Base-by-base conservation (phyloP, 2,113 vertebrate genomes). In the Circaetus gallicus region DNA sequence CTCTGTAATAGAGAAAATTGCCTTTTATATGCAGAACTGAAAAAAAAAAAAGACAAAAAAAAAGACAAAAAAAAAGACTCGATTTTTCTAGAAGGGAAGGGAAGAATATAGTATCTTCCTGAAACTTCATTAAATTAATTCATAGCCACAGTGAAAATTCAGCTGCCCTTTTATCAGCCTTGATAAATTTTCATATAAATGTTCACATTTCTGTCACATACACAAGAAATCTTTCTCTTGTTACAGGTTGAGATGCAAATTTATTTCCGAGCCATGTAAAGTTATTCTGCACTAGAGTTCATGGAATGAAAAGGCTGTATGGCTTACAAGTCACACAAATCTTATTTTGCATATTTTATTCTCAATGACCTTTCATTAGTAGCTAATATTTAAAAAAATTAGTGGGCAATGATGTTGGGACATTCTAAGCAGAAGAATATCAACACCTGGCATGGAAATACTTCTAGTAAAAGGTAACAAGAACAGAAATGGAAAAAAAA, bases 71-170 rank as follows among this genome's bases (percentile, higher is more conserved):
- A 49, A 65, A 84, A 21, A 6, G 19, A 9, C 17, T 40, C 4
- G 1, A 21, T 82, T 81, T 91, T 92, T 92, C 38, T 58, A 20
- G 29, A 56, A 92, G 22, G 49, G 63, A 92, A 74, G 14, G 50
- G 58, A 72, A 87, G 26, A 83, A 70, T 91, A 49, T 24, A 81
- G 24, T 71, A n/a, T 63, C 50, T 70, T 84, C 70, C 26, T 87
- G n/a, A 82, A 93, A 90, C 42, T 77, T 74, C 3, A n/a, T 95
- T 79, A 95, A 82, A 82, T 76, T 56, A 92, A 86, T 90, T 90
- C 83, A 90, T 72, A 86, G 58, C 40, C 82, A 94, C 84, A 74
- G 31, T 76, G 69, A 94, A 91, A 95, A 94, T 61, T 88, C 74
- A 88, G 47, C 67, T 91, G 74, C 31, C 47, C 73, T 94, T 71